phyloP scores from a whole-genome alignment of 2,888 invertebrate species.

The Halictus ligatus region DNA sequence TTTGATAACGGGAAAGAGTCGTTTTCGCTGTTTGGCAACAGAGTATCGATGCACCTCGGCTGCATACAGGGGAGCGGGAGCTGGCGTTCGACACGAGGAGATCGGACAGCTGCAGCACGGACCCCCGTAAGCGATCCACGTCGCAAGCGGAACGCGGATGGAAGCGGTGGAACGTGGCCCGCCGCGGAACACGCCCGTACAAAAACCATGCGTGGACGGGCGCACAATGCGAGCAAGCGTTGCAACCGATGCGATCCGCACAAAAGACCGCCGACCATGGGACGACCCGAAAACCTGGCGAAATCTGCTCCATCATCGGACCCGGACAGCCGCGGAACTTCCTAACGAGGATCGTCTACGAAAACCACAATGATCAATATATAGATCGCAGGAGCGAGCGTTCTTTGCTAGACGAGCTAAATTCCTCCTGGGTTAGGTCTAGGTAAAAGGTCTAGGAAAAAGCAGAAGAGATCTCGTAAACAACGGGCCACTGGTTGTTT shows the following conservation, averaged over 20 bases:
- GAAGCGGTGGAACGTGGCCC: constrained; percentile 50
- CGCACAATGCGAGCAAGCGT: constrained; percentile 77
- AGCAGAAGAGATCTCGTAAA: too few relatives aligned
- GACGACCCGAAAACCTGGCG: constrained; percentile 52
- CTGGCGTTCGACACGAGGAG: constrained; percentile 17
- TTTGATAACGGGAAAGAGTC: too few relatives aligned
- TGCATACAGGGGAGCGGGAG: background rate
- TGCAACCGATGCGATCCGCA: constrained; percentile 74
- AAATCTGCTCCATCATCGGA: constrained; percentile 70
- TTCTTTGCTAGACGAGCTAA: background rate
- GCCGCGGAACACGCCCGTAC: constrained; percentile 58
- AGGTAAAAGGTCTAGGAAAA: too few relatives aligned
- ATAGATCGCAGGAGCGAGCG: background rate
- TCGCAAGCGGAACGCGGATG: constrained; percentile 49
- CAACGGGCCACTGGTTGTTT: too few relatives aligned
- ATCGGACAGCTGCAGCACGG: constrained; percentile 71
- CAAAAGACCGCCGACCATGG: constrained; percentile 68
- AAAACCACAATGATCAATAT: background rate
- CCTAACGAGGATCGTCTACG: constrained; percentile 19
- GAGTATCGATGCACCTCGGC: background rate
- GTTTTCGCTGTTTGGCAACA: background rate
- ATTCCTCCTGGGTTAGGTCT: too few relatives aligned
- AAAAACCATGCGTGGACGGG: constrained; percentile 77
- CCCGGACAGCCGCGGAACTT: constrained; percentile 26
- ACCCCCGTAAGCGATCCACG: constrained; percentile 61